These are phyloP conservation scores for Onychomys torridus DNA, from an alignment of 2,797 vertebrate species.

Conservation along the genomic window DNA sequence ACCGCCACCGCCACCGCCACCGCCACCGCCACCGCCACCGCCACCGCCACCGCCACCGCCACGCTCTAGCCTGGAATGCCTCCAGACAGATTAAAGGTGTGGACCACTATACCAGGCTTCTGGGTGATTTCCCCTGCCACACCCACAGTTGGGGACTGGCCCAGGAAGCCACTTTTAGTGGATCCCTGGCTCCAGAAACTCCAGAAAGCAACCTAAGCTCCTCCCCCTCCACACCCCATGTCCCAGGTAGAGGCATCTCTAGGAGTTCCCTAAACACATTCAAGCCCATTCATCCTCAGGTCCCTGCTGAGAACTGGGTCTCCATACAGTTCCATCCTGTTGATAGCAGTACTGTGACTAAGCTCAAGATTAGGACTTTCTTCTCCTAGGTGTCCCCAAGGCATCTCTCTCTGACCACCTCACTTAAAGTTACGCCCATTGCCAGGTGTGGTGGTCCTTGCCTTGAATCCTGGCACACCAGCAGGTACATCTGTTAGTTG, in stretches of 20 bases:
- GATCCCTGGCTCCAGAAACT: not conserved
- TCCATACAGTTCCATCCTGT: not conserved
- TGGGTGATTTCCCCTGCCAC: not conserved
- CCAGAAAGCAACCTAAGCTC: not conserved
- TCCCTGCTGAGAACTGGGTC: not conserved
- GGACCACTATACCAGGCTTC: not conserved
- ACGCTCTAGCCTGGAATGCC: not conserved
- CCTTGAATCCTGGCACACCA: not conserved
- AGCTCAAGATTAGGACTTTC: no score
- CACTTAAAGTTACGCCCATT: not conserved
- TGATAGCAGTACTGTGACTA: not conserved
- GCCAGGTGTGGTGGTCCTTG: not conserved
- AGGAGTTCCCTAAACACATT: not conserved
- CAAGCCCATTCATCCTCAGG: not conserved
- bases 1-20: no score
- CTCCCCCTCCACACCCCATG: fast-evolving
- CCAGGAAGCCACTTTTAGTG: not conserved
- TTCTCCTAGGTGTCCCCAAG: not conserved
- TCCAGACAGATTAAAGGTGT: not conserved
- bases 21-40: no score
- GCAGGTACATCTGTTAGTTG: not conserved
- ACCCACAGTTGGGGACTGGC: not conserved
- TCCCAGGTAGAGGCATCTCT: not conserved
- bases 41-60: no score
- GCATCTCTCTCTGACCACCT: not conserved